Base-by-base conservation (phyloP, 2,888 invertebrate species). In the Homarus gammarus region DNA sequence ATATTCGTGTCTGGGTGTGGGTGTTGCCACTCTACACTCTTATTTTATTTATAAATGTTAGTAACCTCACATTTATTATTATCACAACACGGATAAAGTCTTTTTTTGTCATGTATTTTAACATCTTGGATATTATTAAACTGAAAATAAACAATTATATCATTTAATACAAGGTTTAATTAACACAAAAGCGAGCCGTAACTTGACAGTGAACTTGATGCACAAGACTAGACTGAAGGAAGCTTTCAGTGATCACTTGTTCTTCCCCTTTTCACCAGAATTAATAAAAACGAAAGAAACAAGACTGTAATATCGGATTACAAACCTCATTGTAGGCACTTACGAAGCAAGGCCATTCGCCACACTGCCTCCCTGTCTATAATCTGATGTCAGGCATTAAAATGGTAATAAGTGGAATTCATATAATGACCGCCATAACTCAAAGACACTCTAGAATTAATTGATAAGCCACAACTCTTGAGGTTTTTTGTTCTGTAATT, bases 321-420 rank as follows among this genome's bases (percentile, higher is more conserved):
- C 44, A 72, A 31, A 40, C 70, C 8, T 36, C 70, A 31, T 5
- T 49, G 44, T 68, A 44, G 72, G 49, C 72, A 83, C 70, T 70
- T 70, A 44, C 12, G 68, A 40, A 70, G 51, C 51, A 44, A 27
- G 51, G 33, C 83, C 68, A 83, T 83, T 83, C 83, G 70, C 68
- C 40, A 83, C 72, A 83, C 70, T 31, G 6, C 40, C 70, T 10
- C 12, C 49, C 68, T 72, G 72, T 72, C 79, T 79, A 83, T 83
- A 83, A 83, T 72, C 51, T 72, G 44, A 38, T 83, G 44, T 72
- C 72, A 51, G 72, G 70, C 83, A 83, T 83, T 83, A 83, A 83
- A 83, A 83, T 83, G 83, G 83, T 83, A 83, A 83, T 83, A 83
- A 83, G 83, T 83, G 83, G 83, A 83, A 83, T 70, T 70, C 83